Evolutionary conservation across 2,797 vertebrate genomes (phyloP), one percentile per base, ranked within the genome.

Genomic region (Bradypus variegatus): DNA sequence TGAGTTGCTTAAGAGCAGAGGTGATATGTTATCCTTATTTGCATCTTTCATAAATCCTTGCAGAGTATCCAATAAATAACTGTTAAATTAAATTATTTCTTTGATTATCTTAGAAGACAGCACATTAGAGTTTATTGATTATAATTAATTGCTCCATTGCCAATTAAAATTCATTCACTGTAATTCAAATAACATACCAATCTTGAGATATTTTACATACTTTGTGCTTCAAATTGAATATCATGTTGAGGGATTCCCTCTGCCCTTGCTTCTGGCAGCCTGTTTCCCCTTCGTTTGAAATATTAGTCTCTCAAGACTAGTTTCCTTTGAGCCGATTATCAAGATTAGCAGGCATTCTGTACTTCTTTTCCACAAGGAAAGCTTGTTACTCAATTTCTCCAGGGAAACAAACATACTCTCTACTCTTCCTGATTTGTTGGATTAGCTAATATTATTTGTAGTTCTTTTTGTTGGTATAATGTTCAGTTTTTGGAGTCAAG

Each of bases 261-360:
- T 16, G 29, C 86, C 85, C 60, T 79, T 69, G 36, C 60, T 91
- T 65, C 83, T 94, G 89, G 94, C 89, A 96, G 90, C 29, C 86
- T 90, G 91, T 75, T 95, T 96, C 92, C 84, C 92, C 86, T 91
- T 78, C 48, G 41, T 91, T 50, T 96, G 91, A 96, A 96, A 92
- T 86, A 94, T 92, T 89, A 64, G 64, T 84, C 94, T 95, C 94
- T 50, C 73, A 91, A 94, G 93, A 90, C 92, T 60, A 81, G 67
- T 95, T 95, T 95, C 91, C 91, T 94, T 88, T 53, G 85, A 93
- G 88, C 72, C 91, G 89, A 93, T 82, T 92, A 93, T 84, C 89
- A 96, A 96, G 95, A 95, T 95, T 94, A 96, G 95, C 92, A 94
- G 65, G 86, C 79, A n/a, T 60, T 41, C 67, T 53, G 19, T 16